Evolutionary conservation across 2,888 invertebrate genomes (phyloP).

Genomic region (Agrotis puta): DNA sequence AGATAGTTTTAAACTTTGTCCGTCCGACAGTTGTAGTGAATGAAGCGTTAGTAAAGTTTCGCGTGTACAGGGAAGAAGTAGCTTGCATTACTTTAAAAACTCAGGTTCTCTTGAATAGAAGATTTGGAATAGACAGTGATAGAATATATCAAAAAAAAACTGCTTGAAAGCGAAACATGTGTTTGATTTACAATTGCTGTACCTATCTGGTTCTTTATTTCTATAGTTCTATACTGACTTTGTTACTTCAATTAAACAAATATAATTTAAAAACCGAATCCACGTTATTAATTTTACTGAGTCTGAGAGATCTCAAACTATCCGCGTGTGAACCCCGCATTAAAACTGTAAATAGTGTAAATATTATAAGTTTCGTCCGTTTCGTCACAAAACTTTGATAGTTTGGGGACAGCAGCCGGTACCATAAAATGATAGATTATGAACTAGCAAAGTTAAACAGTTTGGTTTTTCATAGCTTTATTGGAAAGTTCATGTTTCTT

Average conservation of each 20-base stretch:
- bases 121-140: background rate
- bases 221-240: too few relatives aligned
- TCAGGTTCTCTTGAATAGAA: too few relatives aligned
- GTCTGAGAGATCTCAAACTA: background rate
- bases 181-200: too few relatives aligned
- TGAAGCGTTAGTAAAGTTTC: constrained; percentile 21
- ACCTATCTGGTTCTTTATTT: too few relatives aligned
- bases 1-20: constrained; percentile 40
- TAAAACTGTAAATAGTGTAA: constrained; percentile 39
- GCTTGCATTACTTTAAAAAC: background rate
- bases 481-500: constrained; percentile 18
- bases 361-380: constrained; percentile 47
- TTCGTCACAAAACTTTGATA: constrained; percentile 53
- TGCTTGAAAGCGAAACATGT: background rate
- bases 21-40: constrained; percentile 12
- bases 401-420: constrained; percentile 43
- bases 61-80: background rate
- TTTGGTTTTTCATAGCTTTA: constrained; percentile 22
- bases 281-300: background rate
- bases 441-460: constrained; percentile 33
- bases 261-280: background rate
- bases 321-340: constrained; percentile 4
- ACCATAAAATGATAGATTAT: constrained; percentile 44
- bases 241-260: too few relatives aligned
- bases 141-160: too few relatives aligned